Base-by-base conservation (phyloP, 2,113 vertebrate genomes). In the Perca flavescens region DNA sequence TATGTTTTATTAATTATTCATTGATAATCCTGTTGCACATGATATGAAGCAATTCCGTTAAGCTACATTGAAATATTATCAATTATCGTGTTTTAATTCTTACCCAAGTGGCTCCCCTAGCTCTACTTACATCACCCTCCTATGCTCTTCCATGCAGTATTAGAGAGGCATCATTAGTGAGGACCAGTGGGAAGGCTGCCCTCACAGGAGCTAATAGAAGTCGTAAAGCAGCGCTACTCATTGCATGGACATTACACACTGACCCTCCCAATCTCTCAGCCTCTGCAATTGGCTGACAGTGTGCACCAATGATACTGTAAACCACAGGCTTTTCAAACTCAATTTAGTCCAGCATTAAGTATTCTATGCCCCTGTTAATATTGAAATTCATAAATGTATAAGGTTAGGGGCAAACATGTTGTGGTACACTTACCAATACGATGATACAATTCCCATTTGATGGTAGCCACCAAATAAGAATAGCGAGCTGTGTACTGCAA, bases 261-360 rank as follows among this genome's bases (percentile, higher is more conserved):
- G 94, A 94, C 94, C 94, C 91, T 89, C 89, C 90, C 92, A 86
- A 89, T 93, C 88, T 86, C 91, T 93, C 92, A 83, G 90, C 77
- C 75, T 28, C 81, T 82, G 82, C 91, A 87, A 92, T 78, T 83
- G 92, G 86, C 89, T 87, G 90, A 92, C 92, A 90, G 83, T 62
- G 80, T 86, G 90, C 88, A 85, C 81, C 91, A 91, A 85, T 91
- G 91, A 92, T 90, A 93, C 78, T 21, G 84, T 83, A 90, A 94
- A 91, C 91, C 93, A 92, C 91, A 77, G 80, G 92, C 90, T 92
- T 89, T 94, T 95, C 93, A 94, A 89, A 93, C 91, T 93, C 92
- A 92, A 94, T 95, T 94, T 94, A 91, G 78, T 36, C 82, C 71
- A 0, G 86, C 91, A 94, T 95, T 93, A 94, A 94, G 93, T 92